Base-by-base conservation (phyloP, 2,113 vertebrate species). In the Sceloporus tristichus region DNA sequence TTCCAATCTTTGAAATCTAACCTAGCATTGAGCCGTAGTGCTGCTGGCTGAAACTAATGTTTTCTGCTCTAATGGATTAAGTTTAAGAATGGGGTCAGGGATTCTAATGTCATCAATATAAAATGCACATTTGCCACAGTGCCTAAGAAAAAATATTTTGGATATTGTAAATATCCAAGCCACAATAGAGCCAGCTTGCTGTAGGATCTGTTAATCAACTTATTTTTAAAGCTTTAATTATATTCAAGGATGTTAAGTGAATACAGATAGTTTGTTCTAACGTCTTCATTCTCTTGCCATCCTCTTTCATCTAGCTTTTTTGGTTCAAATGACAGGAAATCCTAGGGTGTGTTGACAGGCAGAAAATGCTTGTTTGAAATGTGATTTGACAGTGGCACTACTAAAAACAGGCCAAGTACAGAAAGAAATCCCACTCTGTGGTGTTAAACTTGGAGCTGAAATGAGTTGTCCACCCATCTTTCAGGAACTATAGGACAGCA, bases 1-100 rank as follows among this genome's bases (percentile, higher is more conserved):
- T 86, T 79, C 79, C 0, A 0, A 9, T 82, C 65, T 79, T 66
- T 92, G 81, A 83, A 84, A 59, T 48, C 18, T 66, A 85, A 54
- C 34, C 87, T 92, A 65, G 94, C 16, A 76, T 68, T 73, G 65
- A 85, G 73, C 89, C 56, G 77, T 91, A 92, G 88, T 85, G 54
- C 79, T 90, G 4, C 84, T 77, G 25, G 4, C 40, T 91, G 85
- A 79, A 84, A 29, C 79, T 85, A 85, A 85, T 91, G 18, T 40
- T 87, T 38, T 82, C 76, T 66, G 65, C 53, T 85, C 91, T 74
- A 90, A 42, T 85, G 62, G 2, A 76, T 91, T 91, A 85, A 90
- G 81, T 48, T 84, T 86, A 38, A 87, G 82, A 21, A 68, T 78
- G 11, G 16, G 53, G 62, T 65, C 66, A 54, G 13, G 29, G 87